Conservation (phyloP, 2,797 vertebrate genomes). For the Microhierax caerulescens region DNA sequence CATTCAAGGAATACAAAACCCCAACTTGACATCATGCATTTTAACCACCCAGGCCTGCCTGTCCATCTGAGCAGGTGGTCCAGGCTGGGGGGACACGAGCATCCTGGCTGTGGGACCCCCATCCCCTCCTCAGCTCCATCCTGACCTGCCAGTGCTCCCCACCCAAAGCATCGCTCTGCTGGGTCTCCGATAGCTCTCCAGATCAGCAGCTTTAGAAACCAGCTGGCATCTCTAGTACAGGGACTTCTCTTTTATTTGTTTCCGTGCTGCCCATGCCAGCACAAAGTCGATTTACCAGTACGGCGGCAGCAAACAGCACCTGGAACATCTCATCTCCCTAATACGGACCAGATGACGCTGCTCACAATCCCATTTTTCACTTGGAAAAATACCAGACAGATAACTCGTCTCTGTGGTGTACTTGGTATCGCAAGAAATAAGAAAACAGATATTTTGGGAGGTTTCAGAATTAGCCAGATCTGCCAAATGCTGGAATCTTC, state of each 20-base stretch:
- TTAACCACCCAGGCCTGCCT: too few relatives aligned
- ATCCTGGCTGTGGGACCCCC: not conserved
- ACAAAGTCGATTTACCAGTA: not conserved
- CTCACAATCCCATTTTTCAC: not conserved
- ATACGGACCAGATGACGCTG: fast-evolving
- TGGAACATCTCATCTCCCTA: not conserved
- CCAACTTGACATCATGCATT: too few relatives aligned
- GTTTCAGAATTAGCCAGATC: not conserved
- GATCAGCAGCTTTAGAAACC: not conserved
- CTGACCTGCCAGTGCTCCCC: not conserved
- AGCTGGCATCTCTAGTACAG: not conserved
- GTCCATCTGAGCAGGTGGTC: not conserved
- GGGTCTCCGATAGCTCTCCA: not conserved
- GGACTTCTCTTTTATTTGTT: not conserved
- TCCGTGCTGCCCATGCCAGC: not conserved
- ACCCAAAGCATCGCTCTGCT: fast-evolving
- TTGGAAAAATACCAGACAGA: not conserved
- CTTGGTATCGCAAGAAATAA: not conserved
- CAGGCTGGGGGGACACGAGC: too few relatives aligned
- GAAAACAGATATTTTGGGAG: not conserved
- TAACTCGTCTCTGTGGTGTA: not conserved
- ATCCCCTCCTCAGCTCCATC: not conserved
- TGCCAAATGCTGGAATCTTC: fast-evolving
- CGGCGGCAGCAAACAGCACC: not conserved
- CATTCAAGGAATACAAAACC: not conserved